Conservation (phyloP, 2,888 invertebrate species). For the Pilophorus perplexus region DNA sequence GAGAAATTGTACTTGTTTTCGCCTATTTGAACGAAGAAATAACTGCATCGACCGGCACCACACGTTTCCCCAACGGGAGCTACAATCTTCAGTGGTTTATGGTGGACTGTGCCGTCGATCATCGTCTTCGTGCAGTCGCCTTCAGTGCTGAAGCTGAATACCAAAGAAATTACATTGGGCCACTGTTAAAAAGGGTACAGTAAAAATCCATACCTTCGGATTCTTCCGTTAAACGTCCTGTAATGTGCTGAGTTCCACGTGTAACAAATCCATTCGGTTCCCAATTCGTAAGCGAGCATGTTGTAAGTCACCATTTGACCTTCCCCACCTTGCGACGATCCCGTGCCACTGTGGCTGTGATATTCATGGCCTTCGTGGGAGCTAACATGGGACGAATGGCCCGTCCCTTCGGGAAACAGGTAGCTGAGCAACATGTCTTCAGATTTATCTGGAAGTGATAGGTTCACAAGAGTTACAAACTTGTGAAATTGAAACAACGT, state of each 20-base stretch:
- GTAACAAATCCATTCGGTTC: slow-evolving; percentile 62
- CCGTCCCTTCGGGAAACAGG: slow-evolving; percentile 25
- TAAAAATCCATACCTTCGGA: slow-evolving; percentile 62
- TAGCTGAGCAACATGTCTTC: slow-evolving; percentile 25
- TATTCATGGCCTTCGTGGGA: too few relatives aligned
- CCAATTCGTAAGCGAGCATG: slow-evolving; percentile 10
- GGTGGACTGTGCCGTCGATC: slow-evolving; percentile 64
- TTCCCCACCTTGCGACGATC: too few relatives aligned
- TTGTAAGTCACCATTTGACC: slow-evolving; percentile 6
- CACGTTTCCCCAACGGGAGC: slow-evolving; percentile 44
- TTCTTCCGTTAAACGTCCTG: slow-evolving; percentile 80
- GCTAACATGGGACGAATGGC: slow-evolving; percentile 1
- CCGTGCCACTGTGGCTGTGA: too few relatives aligned
- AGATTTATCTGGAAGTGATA: slow-evolving; percentile 12
- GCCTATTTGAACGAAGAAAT: slow-evolving; percentile 55
- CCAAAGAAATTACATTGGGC: background rate
- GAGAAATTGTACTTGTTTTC: slow-evolving; percentile 65
- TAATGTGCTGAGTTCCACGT: slow-evolving; percentile 79
- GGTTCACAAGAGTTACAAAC: background rate
- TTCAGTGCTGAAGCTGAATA: slow-evolving; percentile 67
- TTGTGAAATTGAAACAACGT: too few relatives aligned
- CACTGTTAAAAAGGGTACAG: background rate
- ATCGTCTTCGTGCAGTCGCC: slow-evolving; percentile 73
- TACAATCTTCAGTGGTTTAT: slow-evolving; percentile 42
- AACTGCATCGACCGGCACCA: slow-evolving; percentile 25